Conservation (phyloP, 2,113 vertebrate genomes). For the Aspiorhynchus laticeps region DNA sequence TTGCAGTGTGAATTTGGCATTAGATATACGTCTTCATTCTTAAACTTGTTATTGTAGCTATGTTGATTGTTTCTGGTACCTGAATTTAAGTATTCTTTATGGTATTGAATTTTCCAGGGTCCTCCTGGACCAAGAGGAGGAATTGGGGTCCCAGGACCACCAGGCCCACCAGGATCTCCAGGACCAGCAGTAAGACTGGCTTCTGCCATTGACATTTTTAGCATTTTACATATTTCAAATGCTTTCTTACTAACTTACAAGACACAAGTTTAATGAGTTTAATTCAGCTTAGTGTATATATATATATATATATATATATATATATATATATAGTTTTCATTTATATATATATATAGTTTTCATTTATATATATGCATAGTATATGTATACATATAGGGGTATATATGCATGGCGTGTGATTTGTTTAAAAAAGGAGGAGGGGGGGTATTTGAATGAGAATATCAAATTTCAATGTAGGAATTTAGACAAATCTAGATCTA, state of each 20-base stretch:
- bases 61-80: not conserved
- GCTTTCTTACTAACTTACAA: not conserved
- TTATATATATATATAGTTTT: not conserved
- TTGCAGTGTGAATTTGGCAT: not conserved
- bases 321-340: not conserved
- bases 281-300: not conserved
- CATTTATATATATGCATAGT: not conserved
- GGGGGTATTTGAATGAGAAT: too few species aligned
- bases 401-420: too few species aligned
- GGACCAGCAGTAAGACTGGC: conserved; percentile 70
- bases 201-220: not conserved
- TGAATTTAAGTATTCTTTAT: too few species aligned
- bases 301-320: too few species aligned
- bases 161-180: conserved; percentile 74
- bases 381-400: too few species aligned
- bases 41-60: not conserved
- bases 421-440: too few species aligned
- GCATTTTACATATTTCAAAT: not conserved
- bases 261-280: not conserved
- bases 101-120: conserved; percentile 64
- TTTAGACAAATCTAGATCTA: not conserved
- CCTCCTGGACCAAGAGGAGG: conserved; percentile 71
- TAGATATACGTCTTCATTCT: not conserved
- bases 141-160: conserved; percentile 63
- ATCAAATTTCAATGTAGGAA: not conserved